These are phyloP conservation scores for Acridotheres tristis DNA, from an alignment of 2,797 vertebrate species.

Conservation along the genomic window DNA sequence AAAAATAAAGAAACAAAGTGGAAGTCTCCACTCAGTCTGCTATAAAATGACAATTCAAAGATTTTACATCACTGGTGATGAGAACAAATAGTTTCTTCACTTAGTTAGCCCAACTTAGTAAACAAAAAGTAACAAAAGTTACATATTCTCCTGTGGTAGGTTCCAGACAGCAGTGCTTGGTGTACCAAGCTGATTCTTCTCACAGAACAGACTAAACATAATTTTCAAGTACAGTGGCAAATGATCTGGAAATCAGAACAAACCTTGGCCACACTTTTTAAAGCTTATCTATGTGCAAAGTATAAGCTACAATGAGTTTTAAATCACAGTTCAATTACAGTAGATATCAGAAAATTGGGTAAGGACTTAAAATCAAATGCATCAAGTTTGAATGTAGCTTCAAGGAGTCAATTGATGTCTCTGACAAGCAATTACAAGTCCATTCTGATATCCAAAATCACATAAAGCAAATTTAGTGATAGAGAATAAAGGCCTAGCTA, in stretches of 20 bases:
- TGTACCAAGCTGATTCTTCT: background rate
- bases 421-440: constrained; percentile 38
- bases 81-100: background rate
- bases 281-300: constrained; percentile 13
- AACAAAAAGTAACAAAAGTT: background rate
- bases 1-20: background rate
- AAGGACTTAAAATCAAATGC: constrained; percentile 36
- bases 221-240: background rate
- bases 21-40: background rate
- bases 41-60: background rate
- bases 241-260: constrained; percentile 4
- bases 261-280: background rate
- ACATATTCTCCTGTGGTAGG: background rate
- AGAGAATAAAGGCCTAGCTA: constrained; percentile 9
- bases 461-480: background rate
- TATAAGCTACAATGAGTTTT: background rate
- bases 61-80: rapidly evolving
- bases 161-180: background rate
- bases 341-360: background rate
- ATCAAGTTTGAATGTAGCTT: constrained; percentile 6
- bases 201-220: background rate
- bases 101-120: background rate
- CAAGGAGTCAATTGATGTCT: constrained; percentile 13
- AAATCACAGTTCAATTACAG: background rate
- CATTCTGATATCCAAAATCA: constrained; percentile 30